Base-by-base conservation (phyloP, 92 coral and sea anemone species). In the Ricordea florida region DNA sequence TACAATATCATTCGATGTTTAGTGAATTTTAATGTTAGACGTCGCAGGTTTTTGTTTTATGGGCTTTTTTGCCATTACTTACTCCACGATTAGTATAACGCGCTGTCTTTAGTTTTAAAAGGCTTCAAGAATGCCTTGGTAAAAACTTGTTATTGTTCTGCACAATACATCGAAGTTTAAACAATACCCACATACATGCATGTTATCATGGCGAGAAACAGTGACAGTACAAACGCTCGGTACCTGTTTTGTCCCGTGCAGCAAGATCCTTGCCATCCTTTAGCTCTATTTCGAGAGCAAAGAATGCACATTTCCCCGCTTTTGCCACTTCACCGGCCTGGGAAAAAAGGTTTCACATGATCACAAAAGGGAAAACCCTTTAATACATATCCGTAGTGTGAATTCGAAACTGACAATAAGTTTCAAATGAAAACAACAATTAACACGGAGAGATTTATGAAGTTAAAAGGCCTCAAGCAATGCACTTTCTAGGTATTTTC, bases 211-310 rank as follows among this genome's bases (percentile, higher is more conserved):
- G 10, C 38, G 29, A 38, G 61, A 45, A 18, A 7, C 51, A 26
- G n/a, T 55, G 28, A 27, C 35, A 48, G 29, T 38, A 53, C 37
- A 14, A 31, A 31, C 59, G 42, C 60, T 34, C n/a, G 72, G 27
- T 90, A 94, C 98, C 98, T 80, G 98, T 94, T 73, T 94, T 94
- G 66, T 94, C 98, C 70, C 98, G 97, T 74, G 98, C 98, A 11
- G 98, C 98, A 38, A 94, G 72, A 62, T 94, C 97, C 30, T 85
- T 90, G 79, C 98, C 98, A 41, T 94, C 98, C 74, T 94, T 94
- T 58, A 94, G 73, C 97, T 94, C 97, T n/a, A 94, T 92, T 57
- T 87, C 91, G 6, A 94, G 98, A 57, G 98, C 94, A 89, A 94
- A 94, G 94, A 94, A 94, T 69, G 98, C 94, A 62, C 97, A 94